phyloP scores from a whole-genome alignment of 2,888 invertebrate genomes.

The Tenodera sinensis region DNA sequence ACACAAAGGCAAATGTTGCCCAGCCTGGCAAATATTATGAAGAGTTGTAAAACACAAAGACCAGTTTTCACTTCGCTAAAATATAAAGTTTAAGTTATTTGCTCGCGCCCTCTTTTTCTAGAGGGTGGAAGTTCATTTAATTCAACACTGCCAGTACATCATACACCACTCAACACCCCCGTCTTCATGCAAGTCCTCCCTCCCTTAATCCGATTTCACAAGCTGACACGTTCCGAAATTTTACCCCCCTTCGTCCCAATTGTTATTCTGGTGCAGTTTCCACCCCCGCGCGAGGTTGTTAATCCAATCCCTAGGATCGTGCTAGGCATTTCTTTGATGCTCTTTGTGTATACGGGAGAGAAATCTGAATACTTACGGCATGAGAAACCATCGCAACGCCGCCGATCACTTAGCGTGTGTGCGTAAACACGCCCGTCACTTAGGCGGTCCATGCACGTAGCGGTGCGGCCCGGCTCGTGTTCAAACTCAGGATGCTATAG shows the following conservation, averaged over 20 bases:
- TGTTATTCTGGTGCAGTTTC: slow-evolving; percentile 9
- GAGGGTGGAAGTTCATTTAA: neutral
- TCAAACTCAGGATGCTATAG: no score
- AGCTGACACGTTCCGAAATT: slow-evolving; percentile 17
- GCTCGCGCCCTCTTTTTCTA: neutral
- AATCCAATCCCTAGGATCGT: slow-evolving; percentile 22
- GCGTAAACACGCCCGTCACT: neutral
- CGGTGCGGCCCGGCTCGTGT: neutral
- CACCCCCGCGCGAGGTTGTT: slow-evolving; percentile 8
- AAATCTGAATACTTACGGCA: neutral
- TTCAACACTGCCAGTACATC: neutral
- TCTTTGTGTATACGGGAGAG: neutral
- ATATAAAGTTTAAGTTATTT: no score
- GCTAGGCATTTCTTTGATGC: slow-evolving; percentile 21
- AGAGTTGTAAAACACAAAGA: neutral
- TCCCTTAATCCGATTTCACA: slow-evolving; percentile 17
- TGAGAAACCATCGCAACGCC: neutral
- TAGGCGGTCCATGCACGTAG: neutral
- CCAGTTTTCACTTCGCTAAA: no score
- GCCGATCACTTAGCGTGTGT: neutral
- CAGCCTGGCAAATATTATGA: neutral
- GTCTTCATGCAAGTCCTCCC: neutral
- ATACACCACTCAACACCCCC: neutral
- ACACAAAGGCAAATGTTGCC: neutral
- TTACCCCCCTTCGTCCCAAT: neutral